phyloP scores from a whole-genome alignment of 2,113 vertebrate genomes.

The Ochotona princeps region DNA sequence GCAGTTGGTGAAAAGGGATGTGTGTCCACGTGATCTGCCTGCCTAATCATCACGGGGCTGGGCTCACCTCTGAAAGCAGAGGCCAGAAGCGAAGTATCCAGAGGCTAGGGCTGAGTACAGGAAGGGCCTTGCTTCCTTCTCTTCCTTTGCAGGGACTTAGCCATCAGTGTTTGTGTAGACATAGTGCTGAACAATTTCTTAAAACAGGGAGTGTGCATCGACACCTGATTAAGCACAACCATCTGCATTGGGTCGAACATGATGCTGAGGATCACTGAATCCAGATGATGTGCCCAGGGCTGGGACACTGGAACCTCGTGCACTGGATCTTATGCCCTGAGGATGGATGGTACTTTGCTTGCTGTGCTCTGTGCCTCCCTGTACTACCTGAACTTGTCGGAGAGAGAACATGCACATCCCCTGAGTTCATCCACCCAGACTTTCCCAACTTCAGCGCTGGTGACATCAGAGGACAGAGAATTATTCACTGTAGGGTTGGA shows the following conservation, averaged over 20 bases:
- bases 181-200: neutral
- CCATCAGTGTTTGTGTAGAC: neutral
- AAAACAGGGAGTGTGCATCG: neutral
- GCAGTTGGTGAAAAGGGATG: neutral
- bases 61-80: neutral
- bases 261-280: neutral
- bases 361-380: neutral
- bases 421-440: neutral
- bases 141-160: neutral
- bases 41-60: neutral
- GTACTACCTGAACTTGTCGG: neutral
- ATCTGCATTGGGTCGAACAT: neutral
- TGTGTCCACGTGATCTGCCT: neutral
- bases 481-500: no score
- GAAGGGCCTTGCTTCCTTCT: no score
- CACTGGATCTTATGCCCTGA: neutral
- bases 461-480: neutral
- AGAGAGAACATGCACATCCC: neutral
- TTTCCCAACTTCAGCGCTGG: neutral
- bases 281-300: neutral
- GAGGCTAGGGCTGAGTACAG: neutral
- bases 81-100: neutral
- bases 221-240: neutral
- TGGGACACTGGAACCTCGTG: neutral
- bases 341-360: neutral